Evolutionary conservation across 1,140 invertebrate species (phyloP).

Genomic region (Hylaeus volcanicus): DNA sequence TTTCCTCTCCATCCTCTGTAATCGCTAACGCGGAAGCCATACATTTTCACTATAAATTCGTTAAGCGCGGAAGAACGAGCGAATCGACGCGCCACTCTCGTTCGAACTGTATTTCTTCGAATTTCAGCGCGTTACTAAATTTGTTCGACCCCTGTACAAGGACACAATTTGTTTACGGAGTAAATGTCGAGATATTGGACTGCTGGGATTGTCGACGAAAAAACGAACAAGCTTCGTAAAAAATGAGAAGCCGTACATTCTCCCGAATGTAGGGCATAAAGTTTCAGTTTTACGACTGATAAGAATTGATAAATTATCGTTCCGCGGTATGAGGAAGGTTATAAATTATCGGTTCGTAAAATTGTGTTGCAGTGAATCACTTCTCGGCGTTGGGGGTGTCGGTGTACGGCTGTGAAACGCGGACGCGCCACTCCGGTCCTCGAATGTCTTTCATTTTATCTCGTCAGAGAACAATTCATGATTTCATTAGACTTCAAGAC

Average conservation of each 20-base stretch:
- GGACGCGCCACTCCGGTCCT: background rate
- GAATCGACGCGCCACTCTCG: background rate
- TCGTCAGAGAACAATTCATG: constrained; percentile 25
- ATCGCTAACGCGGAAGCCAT: background rate
- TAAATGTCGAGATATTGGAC: background rate
- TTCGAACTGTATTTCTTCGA: constrained; percentile 8
- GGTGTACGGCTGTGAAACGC: background rate
- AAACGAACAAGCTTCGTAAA: background rate
- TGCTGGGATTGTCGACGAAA: background rate
- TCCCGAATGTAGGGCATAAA: background rate
- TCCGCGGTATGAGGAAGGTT: background rate
- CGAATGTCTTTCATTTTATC: background rate
- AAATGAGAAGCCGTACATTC: background rate
- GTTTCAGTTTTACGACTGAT: constrained; percentile 20
- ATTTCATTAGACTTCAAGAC: background rate
- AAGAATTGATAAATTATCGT: constrained; percentile 33
- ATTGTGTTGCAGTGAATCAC: constrained; percentile 6
- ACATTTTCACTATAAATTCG: constrained; percentile 6
- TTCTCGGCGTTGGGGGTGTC: too few species aligned
- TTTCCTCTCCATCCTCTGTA: background rate
- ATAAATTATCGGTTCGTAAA: constrained; percentile 33
- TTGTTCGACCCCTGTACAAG: background rate
- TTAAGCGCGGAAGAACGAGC: background rate
- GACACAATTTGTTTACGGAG: background rate
- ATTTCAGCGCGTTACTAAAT: background rate